Base-by-base conservation (phyloP, 2,888 invertebrate species). In the Gastracanthus pulcherrimus region DNA sequence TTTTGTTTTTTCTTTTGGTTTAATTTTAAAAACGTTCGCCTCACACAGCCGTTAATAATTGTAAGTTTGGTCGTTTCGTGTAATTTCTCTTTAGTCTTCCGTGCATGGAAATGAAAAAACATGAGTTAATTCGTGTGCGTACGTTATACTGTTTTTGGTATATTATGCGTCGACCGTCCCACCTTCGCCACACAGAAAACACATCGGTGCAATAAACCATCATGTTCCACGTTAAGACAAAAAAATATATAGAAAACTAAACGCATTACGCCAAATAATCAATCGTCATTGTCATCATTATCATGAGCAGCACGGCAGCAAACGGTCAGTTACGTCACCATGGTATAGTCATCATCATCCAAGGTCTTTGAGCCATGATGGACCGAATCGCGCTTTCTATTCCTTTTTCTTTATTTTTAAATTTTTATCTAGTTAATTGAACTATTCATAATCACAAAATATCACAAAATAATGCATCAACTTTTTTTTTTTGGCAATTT, bases 171-270 rank as follows among this genome's bases (percentile, higher is more conserved):
- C 88, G 87, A 85, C 87, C 88, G 84, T 86, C 87, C 86, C 86
- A 87, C 88, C 86, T 87, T 85, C 86, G 86, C 87, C 87, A 89
- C 88, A 90, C 87, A 90, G 86, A 87, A 88, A 90, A 88, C 88
- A 89, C 88, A 90, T 88, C 87, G 87, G 87, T 89, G 88, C 88
- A 87, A 86, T 86, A 86, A 88, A 86, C 86, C 87, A 87, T 87
- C 85, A 87, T 85, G 84, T 87, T 83, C 84, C 86, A 86, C 84
- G 84, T 86, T 80, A 84, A 83, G 72, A 76, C 70, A 78, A 80
- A 76, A 64, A 75, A 78, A 76, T 67, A 67, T 38, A 62, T 71
- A 74, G 51, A 66, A 69, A 71, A 58, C 64, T 76, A 78, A 77
- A 76, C 48, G 55, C 31, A 74, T 66, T 74, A 76, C 48, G 75